Base-by-base conservation (phyloP, 1,140 invertebrate genomes). In the Megalonaias nervosa region DNA sequence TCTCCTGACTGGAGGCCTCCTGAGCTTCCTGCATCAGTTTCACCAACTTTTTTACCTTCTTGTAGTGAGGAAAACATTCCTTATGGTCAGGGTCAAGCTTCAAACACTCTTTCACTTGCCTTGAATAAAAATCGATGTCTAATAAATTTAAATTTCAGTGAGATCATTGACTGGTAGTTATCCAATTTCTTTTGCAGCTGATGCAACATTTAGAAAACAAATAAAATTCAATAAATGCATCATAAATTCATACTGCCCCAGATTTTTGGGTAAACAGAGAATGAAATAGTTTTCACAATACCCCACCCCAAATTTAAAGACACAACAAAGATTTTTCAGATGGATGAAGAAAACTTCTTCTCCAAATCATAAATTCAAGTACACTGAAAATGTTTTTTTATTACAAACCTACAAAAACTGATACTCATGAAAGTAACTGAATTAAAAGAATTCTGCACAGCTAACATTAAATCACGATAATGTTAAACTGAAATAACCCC, bases 11-110 rank as follows among this genome's bases (percentile, higher is more conserved):
- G 19, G 94, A 92, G 15, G 92, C 91, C 58, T 93, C 93, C 82
- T 96, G 94, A 9, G 96, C 94, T n/a, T 94, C 93, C 55, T 93
- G 92, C 58, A 99, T 86, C 72, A 95, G 92, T 89, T 98, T 99
- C 71, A 95, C 95, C n/a, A 99, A 93, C 89, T 99, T 98, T 88
- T 99, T 98, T 3, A 99, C 92, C 89, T 97, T 97, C 89, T 99
- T 99, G 91, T 99, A 99, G 87, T 98, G 95, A n/a, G 95, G 93
- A 94, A 93, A 98, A 92, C 98, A 99, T 75, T 95, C 92, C 91
- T 98, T 97, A 90, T 99, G 97, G 86, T 99, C 99, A 0, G 98
- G 97, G 92, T 99, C 98, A 38, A 99, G 92, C 91, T 98, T 99
- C 15, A 99, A 93, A 91, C 99, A 99, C 91, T 99, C 98, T 31